Evolutionary conservation across 2,797 vertebrate genomes (phyloP), one percentile per base, ranked within the genome.

Genomic region (Sparidentex hasta): DNA sequence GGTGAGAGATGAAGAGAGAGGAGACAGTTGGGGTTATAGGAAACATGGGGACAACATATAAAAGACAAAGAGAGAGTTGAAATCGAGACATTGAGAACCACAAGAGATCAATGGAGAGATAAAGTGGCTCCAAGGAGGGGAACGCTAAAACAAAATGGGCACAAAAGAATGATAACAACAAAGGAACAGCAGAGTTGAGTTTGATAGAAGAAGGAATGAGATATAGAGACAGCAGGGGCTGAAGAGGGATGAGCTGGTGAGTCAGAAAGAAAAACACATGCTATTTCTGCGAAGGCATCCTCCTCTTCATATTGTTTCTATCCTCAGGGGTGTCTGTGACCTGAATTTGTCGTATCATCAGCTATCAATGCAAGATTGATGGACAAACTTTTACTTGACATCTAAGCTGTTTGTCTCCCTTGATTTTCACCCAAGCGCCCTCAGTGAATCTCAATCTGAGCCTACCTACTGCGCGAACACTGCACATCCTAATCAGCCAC

Each of bases 291-390:
- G 67, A 76, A 77, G 58, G 69, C 65, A 18, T 68, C 47, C 46
- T 79, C 18, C 16, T 74, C 65, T 65, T 65, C 46, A 20, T 65
- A n/a, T 76, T 82, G 55, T 48, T 4, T 50, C 55, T 73, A 33
- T 78, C 71, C 65, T 61, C 56, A 50, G 59, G 65, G 51, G 7
- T 50, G 43, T 7, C 44, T 62, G 20, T 81, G 85, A 74, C 81
- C 85, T 83, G 73, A 74, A 83, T 82, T 75, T 88, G 70, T 81
- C 63, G 74, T 67, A 57, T 66, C 57, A 56, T 66, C 46, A 63
- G 50, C 25, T 25, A 13, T 48, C 23, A 70, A 33, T n/a, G 63
- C 55, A 56, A 73, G 41, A 43, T 43, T 52, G 6, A 33, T 61
- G n/a, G 50, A 25, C 3, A 56, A 44, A 54, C 17, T 41, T 68